Conservation (phyloP, 2,113 vertebrate genomes). For the Sisor rabdophorus region DNA sequence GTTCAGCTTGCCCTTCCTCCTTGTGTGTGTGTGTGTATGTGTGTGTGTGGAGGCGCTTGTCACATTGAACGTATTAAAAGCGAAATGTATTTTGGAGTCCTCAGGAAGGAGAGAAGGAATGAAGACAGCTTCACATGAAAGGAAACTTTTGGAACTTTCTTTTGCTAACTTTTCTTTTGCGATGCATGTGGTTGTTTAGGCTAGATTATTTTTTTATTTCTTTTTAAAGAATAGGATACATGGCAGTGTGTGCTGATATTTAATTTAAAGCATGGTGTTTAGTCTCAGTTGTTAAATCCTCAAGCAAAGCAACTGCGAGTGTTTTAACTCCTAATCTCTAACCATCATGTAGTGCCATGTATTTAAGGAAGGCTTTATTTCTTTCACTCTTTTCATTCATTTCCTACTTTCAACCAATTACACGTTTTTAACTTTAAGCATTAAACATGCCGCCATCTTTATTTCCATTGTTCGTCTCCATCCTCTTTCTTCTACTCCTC, state of each 20-base stretch:
- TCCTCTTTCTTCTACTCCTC: slow-evolving; percentile 50
- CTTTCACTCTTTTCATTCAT: not conserved
- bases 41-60: not conserved
- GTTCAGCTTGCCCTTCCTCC: slow-evolving; percentile 37
- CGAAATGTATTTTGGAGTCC: slow-evolving; percentile 35
- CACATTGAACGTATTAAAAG: slow-evolving; percentile 12
- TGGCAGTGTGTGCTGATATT: slow-evolving; percentile 8
- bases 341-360: not conserved
- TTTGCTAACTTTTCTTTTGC: slow-evolving; percentile 6
- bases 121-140: slow-evolving; percentile 6
- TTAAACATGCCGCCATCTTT: slow-evolving; percentile 45
- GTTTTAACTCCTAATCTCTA: not conserved
- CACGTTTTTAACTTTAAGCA: slow-evolving; percentile 20
- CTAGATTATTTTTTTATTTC: not conserved
- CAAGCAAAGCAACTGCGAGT: not conserved
- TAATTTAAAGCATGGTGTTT: not conserved
- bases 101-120: slow-evolving; percentile 11
- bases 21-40: not conserved
- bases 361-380: not conserved
- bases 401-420: slow-evolving; percentile 5
- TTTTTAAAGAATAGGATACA: not conserved
- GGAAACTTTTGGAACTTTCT: slow-evolving; percentile 16
- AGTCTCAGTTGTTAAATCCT: not conserved
- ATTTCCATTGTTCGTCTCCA: slow-evolving; percentile 50
- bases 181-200: slow-evolving; percentile 11